Evolutionary conservation across 2,113 vertebrate species (phyloP), one percentile per base, ranked within the genome.

Genomic region (Haplochromis burtoni): DNA sequence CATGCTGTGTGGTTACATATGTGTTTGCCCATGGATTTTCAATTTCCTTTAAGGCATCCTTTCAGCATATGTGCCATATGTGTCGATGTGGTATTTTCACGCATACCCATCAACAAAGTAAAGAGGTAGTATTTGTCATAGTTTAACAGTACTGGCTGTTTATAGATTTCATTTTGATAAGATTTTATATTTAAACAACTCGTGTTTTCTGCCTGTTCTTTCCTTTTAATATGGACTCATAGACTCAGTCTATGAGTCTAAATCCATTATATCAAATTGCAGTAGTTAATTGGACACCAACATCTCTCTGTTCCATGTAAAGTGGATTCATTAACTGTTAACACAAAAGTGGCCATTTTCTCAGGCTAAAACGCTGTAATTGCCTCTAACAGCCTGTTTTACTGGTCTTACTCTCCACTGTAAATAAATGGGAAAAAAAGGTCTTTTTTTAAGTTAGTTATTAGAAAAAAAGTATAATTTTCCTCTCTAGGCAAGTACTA

Each of bases 1-100:
- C 86, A 53, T n/a, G 38, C 81, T 91, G 79, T 90, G 87, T 89
- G 86, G 26, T 59, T 81, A 63, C 57, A 61, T 59, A 54, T 87
- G 78, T 63, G 79, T 88, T 53, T 68, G 82, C 54, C 35, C 26
- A 81, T 84, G 40, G 86, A 82, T 92, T 84, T 86, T 88, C 26
- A 66, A 4, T 71, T 86, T 84, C 16, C 85, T 80, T 80, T 63
- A 45, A 47, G 21, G 24, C 40, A 76, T 76, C 13, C 7, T 49
- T 29, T 51, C 80, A 4, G 31, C 53, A 33, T 85, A 35, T 83
- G 35, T 35, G 51, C 54, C 16, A 85, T 80, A 63, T 84, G 42
- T 80, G 59, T 55, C 26, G 2, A 73, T 88, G 68, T 59, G 79
- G 24, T 54, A 6, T 61, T 84, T 86, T 79, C 17, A 80, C 57